A percentile compares a stretch with the other conserved stretches of the same genome.
Evolutionary conservation across 2,797 vertebrate genomes (phyloP).

Genomic region (Gastrophryne carolinensis): DNA sequence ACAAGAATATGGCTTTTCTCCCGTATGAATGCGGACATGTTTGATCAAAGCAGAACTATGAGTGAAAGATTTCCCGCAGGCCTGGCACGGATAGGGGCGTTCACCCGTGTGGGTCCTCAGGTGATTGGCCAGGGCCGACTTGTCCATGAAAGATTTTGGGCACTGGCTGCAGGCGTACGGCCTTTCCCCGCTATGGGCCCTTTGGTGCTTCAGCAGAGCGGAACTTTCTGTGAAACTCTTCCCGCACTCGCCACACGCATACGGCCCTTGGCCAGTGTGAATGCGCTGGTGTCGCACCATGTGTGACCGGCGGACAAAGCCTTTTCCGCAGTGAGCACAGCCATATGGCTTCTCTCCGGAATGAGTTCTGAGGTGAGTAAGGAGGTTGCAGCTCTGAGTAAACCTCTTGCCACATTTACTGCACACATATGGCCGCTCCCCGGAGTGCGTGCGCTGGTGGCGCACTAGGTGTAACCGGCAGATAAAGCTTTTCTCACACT

Average conservation of each 20-base stretch:
- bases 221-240: not conserved
- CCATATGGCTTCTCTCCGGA: not conserved
- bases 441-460: conserved; percentile 50
- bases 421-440: not conserved
- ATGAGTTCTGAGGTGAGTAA: not conserved
- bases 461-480: conserved; percentile 57
- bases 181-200: not conserved
- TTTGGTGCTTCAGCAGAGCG: not conserved
- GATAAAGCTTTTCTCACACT: conserved; percentile 57
- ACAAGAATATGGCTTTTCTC: no score
- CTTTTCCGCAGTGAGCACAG: not conserved
- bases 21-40: conserved; percentile 22
- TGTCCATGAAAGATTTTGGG: not conserved
- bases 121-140: not conserved
- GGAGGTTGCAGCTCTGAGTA: not conserved
- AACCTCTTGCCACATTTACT: not conserved
- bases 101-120: not conserved
- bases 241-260: not conserved
- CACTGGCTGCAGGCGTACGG: not conserved
- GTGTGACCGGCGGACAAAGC: not conserved
- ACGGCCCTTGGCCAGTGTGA: not conserved
- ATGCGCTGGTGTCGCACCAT: conserved; percentile 1
- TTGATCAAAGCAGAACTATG: conserved; percentile 22
- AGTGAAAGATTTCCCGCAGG: conserved; percentile 8
- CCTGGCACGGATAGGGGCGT: not conserved